These are phyloP conservation scores for Liopterus haemorrhoidalis DNA, from an alignment of 2,888 invertebrate genomes.

Conservation along the genomic window DNA sequence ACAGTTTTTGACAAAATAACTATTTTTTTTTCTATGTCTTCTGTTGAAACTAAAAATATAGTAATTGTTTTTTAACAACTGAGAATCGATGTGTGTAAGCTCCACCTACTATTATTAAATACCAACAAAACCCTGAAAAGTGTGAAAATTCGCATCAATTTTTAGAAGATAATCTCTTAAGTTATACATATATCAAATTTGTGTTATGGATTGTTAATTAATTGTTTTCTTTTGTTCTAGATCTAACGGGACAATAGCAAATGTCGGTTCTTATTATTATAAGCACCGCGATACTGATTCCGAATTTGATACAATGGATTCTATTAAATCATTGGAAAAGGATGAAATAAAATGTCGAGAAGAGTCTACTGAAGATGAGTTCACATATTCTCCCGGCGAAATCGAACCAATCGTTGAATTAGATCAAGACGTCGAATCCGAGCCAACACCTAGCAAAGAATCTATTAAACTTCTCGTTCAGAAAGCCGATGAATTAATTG, in stretches of 20 bases:
- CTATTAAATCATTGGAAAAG: constrained; percentile 48
- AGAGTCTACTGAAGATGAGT: constrained; percentile 62
- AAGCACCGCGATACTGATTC: constrained; percentile 83
- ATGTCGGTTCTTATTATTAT: constrained; percentile 79
- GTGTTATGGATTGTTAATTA: constrained; percentile 6
- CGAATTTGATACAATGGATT: constrained; percentile 56
- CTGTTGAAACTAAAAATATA: too few relatives aligned
- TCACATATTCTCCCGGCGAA: constrained; percentile 58
- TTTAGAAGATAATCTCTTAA: constrained; percentile 41
- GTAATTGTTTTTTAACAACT: too few relatives aligned
- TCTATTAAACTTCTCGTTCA: constrained; percentile 71
- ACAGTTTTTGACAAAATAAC: too few relatives aligned
- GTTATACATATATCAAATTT: constrained; percentile 9
- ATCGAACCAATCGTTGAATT: constrained; percentile 33
- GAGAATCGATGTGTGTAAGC: neutral
- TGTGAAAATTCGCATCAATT: constrained; percentile 35
- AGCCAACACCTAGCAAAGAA: constrained; percentile 51
- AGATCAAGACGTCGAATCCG: constrained; percentile 35
- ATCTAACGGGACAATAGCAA: constrained; percentile 72
- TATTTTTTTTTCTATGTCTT: too few relatives aligned
- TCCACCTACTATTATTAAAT: neutral
- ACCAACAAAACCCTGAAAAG: constrained; percentile 10
- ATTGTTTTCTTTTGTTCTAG: constrained; percentile 35
- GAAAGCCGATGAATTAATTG: constrained; percentile 75
- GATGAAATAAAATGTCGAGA: constrained; percentile 45